phyloP scores from a whole-genome alignment of 2,113 vertebrate species.

The Oreochromis tanganicae region DNA sequence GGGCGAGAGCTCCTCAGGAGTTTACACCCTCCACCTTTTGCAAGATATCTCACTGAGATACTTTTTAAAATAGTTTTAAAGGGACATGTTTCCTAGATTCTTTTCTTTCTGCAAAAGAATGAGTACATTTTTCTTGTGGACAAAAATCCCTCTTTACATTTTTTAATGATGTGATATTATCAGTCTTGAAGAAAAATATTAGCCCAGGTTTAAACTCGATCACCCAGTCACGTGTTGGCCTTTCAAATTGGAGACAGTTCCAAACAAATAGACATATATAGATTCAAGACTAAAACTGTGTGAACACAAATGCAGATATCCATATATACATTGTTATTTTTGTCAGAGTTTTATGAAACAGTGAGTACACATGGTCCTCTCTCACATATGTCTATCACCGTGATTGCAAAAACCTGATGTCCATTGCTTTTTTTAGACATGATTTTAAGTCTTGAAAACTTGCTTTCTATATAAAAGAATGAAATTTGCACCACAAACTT shows the following conservation, averaged over 20 bases:
- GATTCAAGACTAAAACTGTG: neutral
- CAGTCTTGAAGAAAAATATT: neutral
- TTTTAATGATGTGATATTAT: neutral
- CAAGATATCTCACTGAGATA: neutral
- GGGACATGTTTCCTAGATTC: neutral
- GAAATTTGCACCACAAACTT: neutral
- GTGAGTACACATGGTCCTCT: neutral
- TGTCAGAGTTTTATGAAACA: neutral
- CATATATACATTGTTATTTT: neutral
- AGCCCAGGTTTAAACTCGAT: neutral
- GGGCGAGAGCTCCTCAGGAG: neutral
- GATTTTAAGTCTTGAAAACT: neutral
- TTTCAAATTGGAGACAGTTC: neutral
- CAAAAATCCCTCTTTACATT: neutral
- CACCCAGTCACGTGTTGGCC: neutral
- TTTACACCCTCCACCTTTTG: neutral
- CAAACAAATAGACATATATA: neutral
- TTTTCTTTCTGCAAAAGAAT: neutral
- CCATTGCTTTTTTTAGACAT: neutral
- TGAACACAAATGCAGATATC: neutral
- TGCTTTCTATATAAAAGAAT: neutral
- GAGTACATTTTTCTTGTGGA: neutral
- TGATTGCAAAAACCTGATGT: neutral
- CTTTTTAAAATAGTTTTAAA: neutral
- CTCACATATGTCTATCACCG: neutral